Evolutionary conservation across 2,113 vertebrate genomes (phyloP).

Genomic region (Fukomys damarensis): DNA sequence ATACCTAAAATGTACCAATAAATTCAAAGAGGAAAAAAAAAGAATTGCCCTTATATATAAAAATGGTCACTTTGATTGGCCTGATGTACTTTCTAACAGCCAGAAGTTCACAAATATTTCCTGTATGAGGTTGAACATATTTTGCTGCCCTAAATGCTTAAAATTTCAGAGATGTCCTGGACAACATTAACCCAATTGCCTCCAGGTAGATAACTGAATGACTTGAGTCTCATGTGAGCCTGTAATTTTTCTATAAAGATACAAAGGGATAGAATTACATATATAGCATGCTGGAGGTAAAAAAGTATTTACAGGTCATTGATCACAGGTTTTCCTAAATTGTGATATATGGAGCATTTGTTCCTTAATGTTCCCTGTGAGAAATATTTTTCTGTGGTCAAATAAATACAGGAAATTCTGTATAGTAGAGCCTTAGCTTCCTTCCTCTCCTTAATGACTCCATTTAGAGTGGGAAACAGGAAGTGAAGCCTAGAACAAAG

Average conservation of each 20-base stretch:
- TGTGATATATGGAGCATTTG: conserved; percentile 47
- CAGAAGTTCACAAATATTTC: conserved; percentile 3
- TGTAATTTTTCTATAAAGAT: conserved; percentile 38
- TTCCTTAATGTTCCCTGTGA: conserved; percentile 37
- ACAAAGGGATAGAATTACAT: conserved; percentile 11
- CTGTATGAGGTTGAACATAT: neutral
- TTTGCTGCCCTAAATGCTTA: neutral
- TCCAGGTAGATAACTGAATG: conserved; percentile 57
- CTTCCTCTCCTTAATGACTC: neutral
- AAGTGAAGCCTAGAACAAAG: neutral
- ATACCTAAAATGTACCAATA: too few relatives aligned
- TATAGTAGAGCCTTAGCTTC: conserved; percentile 20
- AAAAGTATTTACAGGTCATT: conserved; percentile 42
- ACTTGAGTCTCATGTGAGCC: conserved; percentile 12
- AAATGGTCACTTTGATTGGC: neutral
- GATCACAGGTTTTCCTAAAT: conserved; percentile 43
- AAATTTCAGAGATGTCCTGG: conserved; percentile 10
- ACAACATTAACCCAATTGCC: neutral
- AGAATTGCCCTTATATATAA: neutral
- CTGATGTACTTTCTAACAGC: neutral
- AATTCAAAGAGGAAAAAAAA: too few relatives aligned
- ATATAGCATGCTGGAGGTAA: neutral
- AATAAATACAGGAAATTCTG: conserved; percentile 50
- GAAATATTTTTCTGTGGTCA: conserved; percentile 46
- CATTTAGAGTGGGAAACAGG: neutral